Base-by-base conservation (phyloP, 2,113 vertebrate species). In the Xiphorhynchus elegans region DNA sequence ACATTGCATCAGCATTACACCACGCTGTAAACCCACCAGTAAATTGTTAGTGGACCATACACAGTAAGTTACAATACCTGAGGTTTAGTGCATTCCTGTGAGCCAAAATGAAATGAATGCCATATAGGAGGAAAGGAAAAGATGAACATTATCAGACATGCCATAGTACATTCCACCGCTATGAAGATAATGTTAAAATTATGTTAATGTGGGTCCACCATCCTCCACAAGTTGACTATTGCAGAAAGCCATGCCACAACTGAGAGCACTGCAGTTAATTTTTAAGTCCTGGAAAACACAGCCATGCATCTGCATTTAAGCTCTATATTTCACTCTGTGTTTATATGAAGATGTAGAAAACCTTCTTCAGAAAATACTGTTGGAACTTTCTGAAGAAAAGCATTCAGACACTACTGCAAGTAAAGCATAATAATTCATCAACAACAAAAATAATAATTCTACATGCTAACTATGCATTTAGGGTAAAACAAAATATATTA, bases 61-160 rank as follows among this genome's bases (percentile, higher is more conserved):
- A 97, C 68, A 93, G 76, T 96, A 98, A 98, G 97, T 98, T 98
- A 99, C 98, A 56, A 98, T 99, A 99, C 99, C 99, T 99, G 98
- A 96, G 98, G 96, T 98, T 99, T 99, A 99, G 98, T 98, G 99
- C 99, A 99, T 99, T 99, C 99, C 99, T 99, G 98, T 98, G 98
- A 98, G 98, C 98, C 98, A 98, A 98, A 98, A 98, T 99, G 98
- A 98, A 98, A 98, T 98, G 98, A 98, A 97, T 98, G 99, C 98
- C 98, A 97, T 98, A 98, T 89, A 98, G 97, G 97, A 98, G 97
- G 98, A 98, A 98, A 98, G 99, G 98, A 99, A 98, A 98, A 99
- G 98, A 99, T 98, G 97, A 98, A 98, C 96, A 98, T 99, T 98
- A 99, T 98, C 98, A 99, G 96, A 98, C 97, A 98, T 98, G 98